phyloP scores from a whole-genome alignment of 2,797 vertebrate species.

The Naso thynnoides region DNA sequence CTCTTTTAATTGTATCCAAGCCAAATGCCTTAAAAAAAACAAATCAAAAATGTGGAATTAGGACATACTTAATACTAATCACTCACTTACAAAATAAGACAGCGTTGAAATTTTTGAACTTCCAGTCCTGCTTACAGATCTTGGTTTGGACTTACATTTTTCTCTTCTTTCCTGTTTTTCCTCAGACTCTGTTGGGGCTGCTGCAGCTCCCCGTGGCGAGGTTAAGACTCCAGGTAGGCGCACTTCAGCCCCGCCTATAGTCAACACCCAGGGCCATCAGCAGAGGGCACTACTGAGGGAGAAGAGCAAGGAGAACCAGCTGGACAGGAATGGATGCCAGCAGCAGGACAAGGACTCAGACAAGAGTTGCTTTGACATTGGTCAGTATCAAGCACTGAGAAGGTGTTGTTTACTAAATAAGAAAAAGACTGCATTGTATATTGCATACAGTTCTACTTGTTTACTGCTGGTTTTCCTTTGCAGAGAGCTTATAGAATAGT shows the following conservation, averaged over 20 bases:
- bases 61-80: neutral
- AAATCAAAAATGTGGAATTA: neutral
- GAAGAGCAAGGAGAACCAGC: constrained; percentile 86
- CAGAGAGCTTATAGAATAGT: neutral
- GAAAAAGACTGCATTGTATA: neutral
- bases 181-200: constrained; percentile 70
- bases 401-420: neutral
- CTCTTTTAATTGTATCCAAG: neutral
- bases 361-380: constrained; percentile 77
- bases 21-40: neutral
- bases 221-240: constrained; percentile 82
- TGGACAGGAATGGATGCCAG: constrained; percentile 80
- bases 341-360: constrained; percentile 80
- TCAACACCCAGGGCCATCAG: constrained; percentile 78
- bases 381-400: constrained; percentile 69
- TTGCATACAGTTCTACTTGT: neutral
- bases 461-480: neutral
- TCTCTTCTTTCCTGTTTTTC: neutral
- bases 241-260: constrained; percentile 82
- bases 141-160: neutral
- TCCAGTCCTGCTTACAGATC: neutral
- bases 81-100: neutral
- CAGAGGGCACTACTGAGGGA: constrained; percentile 83
- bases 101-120: neutral
- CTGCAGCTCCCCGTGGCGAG: constrained; percentile 70